phyloP scores from a whole-genome alignment of 2,113 vertebrate genomes.

The Narcine bancroftii region DNA sequence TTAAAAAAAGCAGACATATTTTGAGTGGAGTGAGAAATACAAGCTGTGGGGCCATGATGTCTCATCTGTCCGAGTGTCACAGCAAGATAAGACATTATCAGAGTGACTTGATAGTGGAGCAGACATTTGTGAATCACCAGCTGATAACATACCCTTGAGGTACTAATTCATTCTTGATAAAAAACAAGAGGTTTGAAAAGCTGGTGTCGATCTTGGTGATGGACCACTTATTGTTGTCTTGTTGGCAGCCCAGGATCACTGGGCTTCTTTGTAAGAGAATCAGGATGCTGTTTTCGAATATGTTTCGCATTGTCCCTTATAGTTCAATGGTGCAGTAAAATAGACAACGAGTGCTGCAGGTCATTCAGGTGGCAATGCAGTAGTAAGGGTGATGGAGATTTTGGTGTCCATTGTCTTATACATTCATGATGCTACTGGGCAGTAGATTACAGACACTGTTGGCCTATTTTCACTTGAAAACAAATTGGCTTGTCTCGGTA shows the following conservation, averaged over 20 bases:
- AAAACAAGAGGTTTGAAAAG: neutral
- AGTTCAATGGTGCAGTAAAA: slow-evolving; percentile 1
- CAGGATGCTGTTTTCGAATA: neutral
- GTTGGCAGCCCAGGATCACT: neutral
- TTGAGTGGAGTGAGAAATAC: slow-evolving; percentile 2
- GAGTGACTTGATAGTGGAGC: slow-evolving; percentile 25
- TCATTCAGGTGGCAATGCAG: neutral
- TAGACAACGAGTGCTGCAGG: neutral
- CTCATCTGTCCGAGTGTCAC: slow-evolving; percentile 19
- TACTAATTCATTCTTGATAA: slow-evolving; percentile 28
- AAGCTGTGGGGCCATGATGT: slow-evolving; percentile 2
- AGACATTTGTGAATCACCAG: slow-evolving; percentile 32
- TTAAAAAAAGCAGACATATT: slow-evolving; percentile 9
- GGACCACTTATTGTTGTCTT: neutral
- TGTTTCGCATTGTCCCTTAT: neutral
- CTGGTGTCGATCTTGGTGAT: neutral
- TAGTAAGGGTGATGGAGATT: neutral
- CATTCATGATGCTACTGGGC: neutral
- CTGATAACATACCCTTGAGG: slow-evolving; percentile 36
- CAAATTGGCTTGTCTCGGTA: slow-evolving; percentile 7
- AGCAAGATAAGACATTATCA: slow-evolving; percentile 36
- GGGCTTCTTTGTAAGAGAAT: neutral
- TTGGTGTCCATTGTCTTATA: neutral
- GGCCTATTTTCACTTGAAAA: slow-evolving; percentile 31
- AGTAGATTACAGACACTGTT: neutral